These are phyloP conservation scores for Danio rerio DNA, from an alignment of 2,113 vertebrate species.

Conservation along the genomic window GRCz12tu NC_133181.1:17502501-17503000, in stretches of 20 bases:
- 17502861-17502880: conserved; percentile 76
- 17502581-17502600: no score
- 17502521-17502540: no score
- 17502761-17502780: conserved; percentile 93
- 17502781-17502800: conserved; percentile 94
- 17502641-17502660: no score
- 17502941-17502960: conserved; percentile 62
- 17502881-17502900: conserved; percentile 17
- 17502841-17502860: conserved; percentile 94
- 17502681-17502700: no score
- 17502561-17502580: no score
- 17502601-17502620: no score
- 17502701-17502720: no score
- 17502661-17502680: no score
- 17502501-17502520: no score
- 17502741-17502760: not conserved
- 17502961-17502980: conserved; percentile 97
- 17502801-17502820: conserved; percentile 91
- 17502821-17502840: conserved; percentile 98
- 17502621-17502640: no score
- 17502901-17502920: not conserved
- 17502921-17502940: not conserved
- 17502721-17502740: no score
- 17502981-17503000: conserved; percentile 98
- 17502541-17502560: no score